Conservation (phyloP, 2,113 vertebrate genomes). For the Erythrolamprus reginae region DNA sequence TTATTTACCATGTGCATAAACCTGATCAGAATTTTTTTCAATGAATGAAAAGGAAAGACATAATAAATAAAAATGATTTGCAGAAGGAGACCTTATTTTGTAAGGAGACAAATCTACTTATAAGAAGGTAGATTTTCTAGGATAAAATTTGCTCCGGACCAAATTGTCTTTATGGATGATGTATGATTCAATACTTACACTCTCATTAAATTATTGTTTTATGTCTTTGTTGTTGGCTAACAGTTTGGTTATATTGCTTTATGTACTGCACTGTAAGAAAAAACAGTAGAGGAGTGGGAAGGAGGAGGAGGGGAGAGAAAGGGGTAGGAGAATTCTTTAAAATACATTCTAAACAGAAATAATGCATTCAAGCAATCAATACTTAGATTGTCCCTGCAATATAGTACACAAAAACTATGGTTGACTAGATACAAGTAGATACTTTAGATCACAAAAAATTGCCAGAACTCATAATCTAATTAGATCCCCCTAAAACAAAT, state of each 20-base stretch:
- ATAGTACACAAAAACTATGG: not conserved
- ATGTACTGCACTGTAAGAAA: not conserved
- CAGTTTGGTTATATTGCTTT: not conserved
- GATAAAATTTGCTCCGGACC: not conserved
- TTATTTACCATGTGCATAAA: not conserved
- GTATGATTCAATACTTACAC: not conserved
- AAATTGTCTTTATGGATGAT: not conserved
- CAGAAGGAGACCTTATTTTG: not conserved
- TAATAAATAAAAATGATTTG: not conserved
- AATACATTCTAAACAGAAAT: not conserved
- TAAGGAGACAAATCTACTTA: not conserved
- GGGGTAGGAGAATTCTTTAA: not conserved
- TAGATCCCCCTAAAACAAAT: not conserved
- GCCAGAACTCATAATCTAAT: not conserved
- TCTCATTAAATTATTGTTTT: not conserved
- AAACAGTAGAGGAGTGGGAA: not conserved
- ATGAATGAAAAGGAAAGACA: not conserved
- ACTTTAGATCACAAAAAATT: not conserved
- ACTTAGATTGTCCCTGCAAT: not conserved
- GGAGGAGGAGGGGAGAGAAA: not conserved
- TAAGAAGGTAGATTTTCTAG: not conserved
- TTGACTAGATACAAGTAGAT: not conserved
- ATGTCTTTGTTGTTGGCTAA: not conserved
- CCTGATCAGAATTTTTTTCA: not conserved
- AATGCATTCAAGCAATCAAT: not conserved